Evolutionary conservation across 1,140 invertebrate species (phyloP), one percentile per base, ranked within the genome.

Genomic region (Leucophenga varia): DNA sequence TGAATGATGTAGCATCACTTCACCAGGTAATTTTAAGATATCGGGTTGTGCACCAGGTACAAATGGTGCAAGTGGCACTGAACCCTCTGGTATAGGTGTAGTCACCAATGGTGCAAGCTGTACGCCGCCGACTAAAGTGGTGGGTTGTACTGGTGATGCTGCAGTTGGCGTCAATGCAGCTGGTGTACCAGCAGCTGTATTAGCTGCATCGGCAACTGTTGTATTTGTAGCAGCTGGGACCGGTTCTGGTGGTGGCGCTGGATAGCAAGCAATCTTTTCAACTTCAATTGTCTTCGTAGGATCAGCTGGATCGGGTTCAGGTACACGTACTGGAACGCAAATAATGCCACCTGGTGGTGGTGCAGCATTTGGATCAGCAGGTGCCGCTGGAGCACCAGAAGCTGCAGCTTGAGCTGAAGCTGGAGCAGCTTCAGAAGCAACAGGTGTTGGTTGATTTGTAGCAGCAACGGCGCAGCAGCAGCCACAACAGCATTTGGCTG

Each of bases 1-100:
- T 0, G 63, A 63, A 5, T 25, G 22, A 25, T 25, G 5, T 10
- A 25, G 5, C 22, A 25, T 10, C 5, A 25, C 22, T 6, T 41
- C 43, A 18, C 69, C 69, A 3, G 69, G 69, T 59, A 72, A 64
- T 42, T 52, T 61, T 64, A 72, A 69, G 7, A 79, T 76, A 37
- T 76, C 74, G 1, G 67, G 71, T 22, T 72, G 61, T 1, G 47
- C 52, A 9, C 64, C 60, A n/a, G 75, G 73, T 39, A 69, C 64
- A 21, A 81, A 59, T 1, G 74, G 63, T 7, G 74, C 74, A 31
- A 72, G 43, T 0, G 73, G 61, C 16, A 72, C 61, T 34, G 79
- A 80, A 35, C 80, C 78, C 46, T 79, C 77, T 25, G 72, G 69
- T 21, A 72, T 47, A 2, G 63, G 67, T 22, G 61, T 55, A 6